Base-by-base conservation (phyloP, 1,140 invertebrate genomes). In the Archegozetes longisetosus region DNA sequence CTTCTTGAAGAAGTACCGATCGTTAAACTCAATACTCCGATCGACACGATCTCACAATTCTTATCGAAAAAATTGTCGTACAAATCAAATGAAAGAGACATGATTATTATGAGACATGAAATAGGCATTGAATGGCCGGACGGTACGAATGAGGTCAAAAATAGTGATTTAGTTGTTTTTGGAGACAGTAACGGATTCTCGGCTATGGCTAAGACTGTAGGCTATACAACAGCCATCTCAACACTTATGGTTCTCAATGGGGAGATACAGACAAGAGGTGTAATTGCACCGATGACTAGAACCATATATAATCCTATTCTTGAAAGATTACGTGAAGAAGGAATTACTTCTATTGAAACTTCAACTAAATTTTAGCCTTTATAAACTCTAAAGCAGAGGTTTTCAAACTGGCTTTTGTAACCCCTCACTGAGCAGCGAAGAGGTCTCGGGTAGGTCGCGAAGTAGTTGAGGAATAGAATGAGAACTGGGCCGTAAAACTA, bases 181-280 rank as follows among this genome's bases (percentile, higher is more conserved):
- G 95, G 95, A 0, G 85, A 94, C 53, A 69, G 74, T 4, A 74
- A 79, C 61, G 85, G 87, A 17, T 87, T 88, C 69, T 95, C 92
- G 0, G 96, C 95, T 4, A 98, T 99, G 96, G 89, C 94, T 0
- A 83, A 88, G 67, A 95, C 91, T 20, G 96, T 99, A 4, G 94
- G 95, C 3, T 85, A 93, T 67, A 93, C 95, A 0, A 83, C 88
- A 3, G 95, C 89, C 6, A 97, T 99, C 67, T 89, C 93, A 3
- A 82, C 88, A 0, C 92, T 94, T 73, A 98, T 99, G 95, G 80
- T 98, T 27, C 75, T 98, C 3, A 88, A 95, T 74, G 92, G 87
- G 88, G 94, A 97, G 75, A 96, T 98, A 68, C 92, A 97, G 74
- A 81, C 85, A 64, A 82, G 85, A 64, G 94, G 93, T n/a, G 84